Conservation (phyloP, 1,140 invertebrate genomes). For the Episyrphus balteatus region DNA sequence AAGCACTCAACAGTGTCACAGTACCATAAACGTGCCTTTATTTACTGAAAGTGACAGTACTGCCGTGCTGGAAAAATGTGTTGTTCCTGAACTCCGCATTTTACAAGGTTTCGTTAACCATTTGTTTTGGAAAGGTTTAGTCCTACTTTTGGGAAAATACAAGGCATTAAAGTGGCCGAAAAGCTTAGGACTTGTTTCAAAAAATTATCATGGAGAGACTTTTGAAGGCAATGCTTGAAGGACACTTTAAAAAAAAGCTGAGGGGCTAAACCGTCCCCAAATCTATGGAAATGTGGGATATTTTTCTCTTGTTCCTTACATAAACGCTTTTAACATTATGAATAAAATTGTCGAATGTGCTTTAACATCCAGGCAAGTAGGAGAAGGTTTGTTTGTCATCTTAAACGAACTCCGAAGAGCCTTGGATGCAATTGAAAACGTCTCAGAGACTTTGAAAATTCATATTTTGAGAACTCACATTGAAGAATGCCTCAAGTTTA, state of each 20-base stretch:
- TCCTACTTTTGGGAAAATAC: constrained; percentile 4
- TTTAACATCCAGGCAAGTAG: neutral
- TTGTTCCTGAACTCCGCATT: constrained; percentile 9
- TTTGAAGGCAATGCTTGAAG: constrained; percentile 10
- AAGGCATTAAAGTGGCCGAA: constrained; percentile 10
- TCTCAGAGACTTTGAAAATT: too few relatives aligned
- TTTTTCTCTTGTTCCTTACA: neutral
- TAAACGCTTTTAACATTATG: neutral
- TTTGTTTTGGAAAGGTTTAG: constrained; percentile 9
- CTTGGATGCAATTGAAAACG: too few relatives aligned
- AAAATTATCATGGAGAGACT: constrained; percentile 9
- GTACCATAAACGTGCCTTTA: too few relatives aligned
- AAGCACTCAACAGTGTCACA: too few relatives aligned
- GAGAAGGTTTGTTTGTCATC: too few relatives aligned
- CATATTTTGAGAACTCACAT: too few relatives aligned
- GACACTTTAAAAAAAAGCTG: constrained; percentile 7
- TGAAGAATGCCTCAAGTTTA: too few relatives aligned
- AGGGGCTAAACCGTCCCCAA: neutral
- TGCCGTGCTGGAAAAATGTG: constrained; percentile 6
- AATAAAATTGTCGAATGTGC: neutral
- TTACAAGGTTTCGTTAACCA: constrained; percentile 11
- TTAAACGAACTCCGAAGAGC: neutral
- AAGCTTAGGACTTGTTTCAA: constrained; percentile 8
- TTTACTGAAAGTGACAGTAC: neutral
- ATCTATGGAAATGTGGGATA: neutral